Conservation (phyloP, 2,797 vertebrate species). For the Australoheros facetus region DNA sequence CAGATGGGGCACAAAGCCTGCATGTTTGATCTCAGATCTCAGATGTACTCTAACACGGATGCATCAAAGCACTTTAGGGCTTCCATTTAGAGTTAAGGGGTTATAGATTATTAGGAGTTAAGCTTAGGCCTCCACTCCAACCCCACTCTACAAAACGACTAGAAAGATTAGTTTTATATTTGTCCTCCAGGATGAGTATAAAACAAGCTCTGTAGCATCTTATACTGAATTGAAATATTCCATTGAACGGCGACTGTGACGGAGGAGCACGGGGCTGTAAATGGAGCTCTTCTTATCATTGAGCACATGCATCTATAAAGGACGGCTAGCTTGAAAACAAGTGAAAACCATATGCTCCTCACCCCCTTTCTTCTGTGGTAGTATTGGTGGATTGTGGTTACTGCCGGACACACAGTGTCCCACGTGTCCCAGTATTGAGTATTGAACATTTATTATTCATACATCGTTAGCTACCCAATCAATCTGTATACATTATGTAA, state of each 20-base stretch:
- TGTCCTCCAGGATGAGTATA: not conserved
- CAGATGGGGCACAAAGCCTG: slow-evolving; percentile 14
- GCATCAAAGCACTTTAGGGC: slow-evolving; percentile 2
- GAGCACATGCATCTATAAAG: not conserved
- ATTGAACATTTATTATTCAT: slow-evolving; percentile 62
- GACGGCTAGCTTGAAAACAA: not conserved
- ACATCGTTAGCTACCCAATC: slow-evolving; percentile 51
- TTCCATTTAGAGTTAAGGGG: slow-evolving; percentile 13
- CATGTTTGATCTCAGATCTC: not conserved
- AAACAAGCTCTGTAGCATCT: not conserved
- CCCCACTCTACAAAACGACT: not conserved
- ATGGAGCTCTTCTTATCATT: not conserved
- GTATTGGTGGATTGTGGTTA: not conserved
- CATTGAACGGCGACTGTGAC: not conserved
- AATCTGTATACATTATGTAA: slow-evolving; percentile 52
- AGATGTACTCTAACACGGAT: not conserved
- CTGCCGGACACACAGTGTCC: slow-evolving; percentile 2
- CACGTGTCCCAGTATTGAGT: slow-evolving; percentile 45
- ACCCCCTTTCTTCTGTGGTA: not conserved
- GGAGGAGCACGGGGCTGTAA: not conserved
- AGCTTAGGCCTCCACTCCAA: not conserved
- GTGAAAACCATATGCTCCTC: not conserved
- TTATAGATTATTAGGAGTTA: slow-evolving; percentile 13
- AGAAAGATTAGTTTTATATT: not conserved
- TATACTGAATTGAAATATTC: not conserved